phyloP scores from a whole-genome alignment of 2,113 vertebrate genomes.

The Varanus salvator region DNA sequence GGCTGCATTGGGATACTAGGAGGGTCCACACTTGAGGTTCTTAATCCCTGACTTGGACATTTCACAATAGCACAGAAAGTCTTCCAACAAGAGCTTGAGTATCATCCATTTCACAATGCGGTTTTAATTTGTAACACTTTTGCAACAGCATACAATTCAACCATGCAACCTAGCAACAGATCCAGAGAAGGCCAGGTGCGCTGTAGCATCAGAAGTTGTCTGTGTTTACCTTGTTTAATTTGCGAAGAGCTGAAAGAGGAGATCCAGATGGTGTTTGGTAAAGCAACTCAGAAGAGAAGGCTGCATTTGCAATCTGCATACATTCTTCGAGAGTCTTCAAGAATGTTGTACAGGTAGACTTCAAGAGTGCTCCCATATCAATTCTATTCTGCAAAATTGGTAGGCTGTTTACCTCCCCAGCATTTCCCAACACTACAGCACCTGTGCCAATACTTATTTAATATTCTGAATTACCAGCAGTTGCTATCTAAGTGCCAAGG shows the following conservation, averaged over 20 bases:
- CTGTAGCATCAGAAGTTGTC: not conserved
- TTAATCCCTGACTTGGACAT: not conserved
- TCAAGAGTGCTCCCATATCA: slow-evolving; percentile 89
- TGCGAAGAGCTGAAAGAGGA: slow-evolving; percentile 86
- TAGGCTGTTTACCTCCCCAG: slow-evolving; percentile 29
- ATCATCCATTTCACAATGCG: no score
- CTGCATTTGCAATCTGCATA: slow-evolving; percentile 94
- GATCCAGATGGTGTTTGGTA: slow-evolving; percentile 87
- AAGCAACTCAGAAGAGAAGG: slow-evolving; percentile 86
- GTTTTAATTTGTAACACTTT: not conserved
- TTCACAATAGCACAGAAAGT: no score
- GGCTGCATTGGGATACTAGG: no score
- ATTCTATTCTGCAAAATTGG: slow-evolving; percentile 77
- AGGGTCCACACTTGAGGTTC: no score
- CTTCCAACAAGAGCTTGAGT: not conserved
- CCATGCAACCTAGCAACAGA: no score
- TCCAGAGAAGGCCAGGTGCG: no score
- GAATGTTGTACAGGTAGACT: slow-evolving; percentile 95
- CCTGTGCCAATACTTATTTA: not conserved
- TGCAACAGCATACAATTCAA: not conserved
- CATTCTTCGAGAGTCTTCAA: slow-evolving; percentile 97
- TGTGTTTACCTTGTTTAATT: slow-evolving; percentile 85
- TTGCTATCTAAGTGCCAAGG: not conserved
- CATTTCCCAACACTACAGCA: not conserved
- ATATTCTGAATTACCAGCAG: not conserved